Conservation (phyloP, 1,140 invertebrate species). For the Zaprionus ghesquierei region DNA sequence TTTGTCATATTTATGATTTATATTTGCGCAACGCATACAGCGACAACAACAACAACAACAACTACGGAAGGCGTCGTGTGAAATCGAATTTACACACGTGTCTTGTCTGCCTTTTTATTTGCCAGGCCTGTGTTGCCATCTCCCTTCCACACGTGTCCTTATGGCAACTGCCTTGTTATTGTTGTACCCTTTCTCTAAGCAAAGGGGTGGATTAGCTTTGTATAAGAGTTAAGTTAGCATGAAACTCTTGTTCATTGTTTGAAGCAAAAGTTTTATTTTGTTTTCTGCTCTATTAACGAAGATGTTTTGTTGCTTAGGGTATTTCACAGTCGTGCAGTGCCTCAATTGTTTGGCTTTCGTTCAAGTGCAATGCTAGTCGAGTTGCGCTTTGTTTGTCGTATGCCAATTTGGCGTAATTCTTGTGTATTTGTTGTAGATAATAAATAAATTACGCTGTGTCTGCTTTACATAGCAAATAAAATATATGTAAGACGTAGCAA, state of each 20-base stretch:
- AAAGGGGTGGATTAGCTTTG: not conserved
- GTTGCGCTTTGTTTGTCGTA: constrained; percentile 54
- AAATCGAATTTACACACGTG: constrained; percentile 57
- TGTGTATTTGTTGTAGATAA: constrained; percentile 70
- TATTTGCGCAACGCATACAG: not conserved
- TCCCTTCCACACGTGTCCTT: not conserved
- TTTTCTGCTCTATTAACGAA: not conserved
- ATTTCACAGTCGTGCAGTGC: constrained; percentile 5
- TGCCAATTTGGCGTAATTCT: constrained; percentile 66
- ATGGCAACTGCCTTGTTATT: not conserved
- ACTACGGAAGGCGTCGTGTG: too few relatives aligned
- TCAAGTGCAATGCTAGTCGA: not conserved
- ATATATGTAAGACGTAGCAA: too few relatives aligned
- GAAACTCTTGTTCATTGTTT: too few relatives aligned
- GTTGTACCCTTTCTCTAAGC: not conserved
- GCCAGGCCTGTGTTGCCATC: not conserved
- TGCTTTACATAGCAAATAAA: too few relatives aligned
- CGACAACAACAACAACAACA: too few relatives aligned
- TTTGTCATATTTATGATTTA: constrained; percentile 57
- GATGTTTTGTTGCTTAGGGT: not conserved
- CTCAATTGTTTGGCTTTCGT: not conserved
- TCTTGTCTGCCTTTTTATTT: constrained; percentile 48
- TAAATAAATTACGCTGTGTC: constrained; percentile 65
- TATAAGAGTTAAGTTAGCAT: not conserved
- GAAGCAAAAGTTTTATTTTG: too few relatives aligned